phyloP scores from a whole-genome alignment of 2,113 vertebrate genomes.

The Oreotrochilus melanogaster region DNA sequence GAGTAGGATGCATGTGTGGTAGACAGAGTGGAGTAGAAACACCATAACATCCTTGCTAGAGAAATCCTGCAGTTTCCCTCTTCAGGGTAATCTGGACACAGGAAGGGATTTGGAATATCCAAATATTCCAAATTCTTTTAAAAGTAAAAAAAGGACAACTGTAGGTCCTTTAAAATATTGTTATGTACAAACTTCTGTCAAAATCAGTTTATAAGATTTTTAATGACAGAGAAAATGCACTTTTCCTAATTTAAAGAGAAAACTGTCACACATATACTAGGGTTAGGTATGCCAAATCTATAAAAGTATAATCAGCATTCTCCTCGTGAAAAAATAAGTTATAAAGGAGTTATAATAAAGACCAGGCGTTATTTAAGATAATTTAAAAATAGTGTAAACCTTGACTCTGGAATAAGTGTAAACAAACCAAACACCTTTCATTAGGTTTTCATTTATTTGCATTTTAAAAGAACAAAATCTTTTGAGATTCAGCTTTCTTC shows the following conservation, averaged over 20 bases:
- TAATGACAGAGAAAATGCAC: neutral
- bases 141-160: neutral
- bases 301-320: neutral
- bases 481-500: neutral
- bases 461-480: conserved; percentile 32
- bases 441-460: conserved; percentile 43
- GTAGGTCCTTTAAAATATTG: neutral
- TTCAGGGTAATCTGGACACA: neutral
- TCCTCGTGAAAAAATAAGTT: neutral
- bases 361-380: neutral
- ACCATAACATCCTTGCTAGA: neutral
- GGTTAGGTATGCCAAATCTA: neutral
- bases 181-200: neutral
- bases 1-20: neutral
- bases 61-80: neutral
- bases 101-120: neutral
- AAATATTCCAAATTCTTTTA: too few species aligned
- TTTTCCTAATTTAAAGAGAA: neutral
- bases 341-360: neutral
- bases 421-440: conserved; percentile 28
- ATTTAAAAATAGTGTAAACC: neutral
- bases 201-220: neutral
- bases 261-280: neutral
- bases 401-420: neutral
- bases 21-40: neutral